A percentile compares a stretch with the other conserved stretches of the same genome.
Conservation (phyloP, 1,140 invertebrate genomes). For the Diprion similis region DNA sequence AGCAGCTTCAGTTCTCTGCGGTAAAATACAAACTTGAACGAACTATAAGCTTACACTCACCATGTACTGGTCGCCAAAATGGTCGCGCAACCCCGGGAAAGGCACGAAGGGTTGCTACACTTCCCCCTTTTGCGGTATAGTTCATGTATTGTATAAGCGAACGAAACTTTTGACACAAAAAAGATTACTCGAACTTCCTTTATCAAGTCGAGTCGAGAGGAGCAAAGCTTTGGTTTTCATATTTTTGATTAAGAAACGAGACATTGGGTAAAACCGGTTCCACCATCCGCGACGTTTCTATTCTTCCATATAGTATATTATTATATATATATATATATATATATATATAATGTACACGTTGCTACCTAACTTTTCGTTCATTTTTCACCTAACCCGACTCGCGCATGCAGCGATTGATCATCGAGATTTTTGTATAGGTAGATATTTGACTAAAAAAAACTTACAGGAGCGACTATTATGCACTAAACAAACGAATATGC, state of each 20-base stretch:
- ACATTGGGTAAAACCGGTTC: background rate
- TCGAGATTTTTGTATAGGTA: background rate
- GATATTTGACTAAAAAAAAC: too few species aligned
- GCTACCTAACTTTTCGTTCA: conserved; percentile 22
- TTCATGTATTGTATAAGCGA: conserved; percentile 28
- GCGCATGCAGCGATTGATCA: background rate
- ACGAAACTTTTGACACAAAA: conserved; percentile 36
- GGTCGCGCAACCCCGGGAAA: conserved; percentile 10
- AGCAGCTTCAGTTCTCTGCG: background rate
- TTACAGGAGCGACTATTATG: too few species aligned
- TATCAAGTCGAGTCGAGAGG: background rate
- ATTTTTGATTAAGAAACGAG: background rate
- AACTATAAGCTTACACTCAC: conserved; percentile 7
- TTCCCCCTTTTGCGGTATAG: background rate
- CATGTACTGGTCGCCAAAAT: conserved; percentile 16
- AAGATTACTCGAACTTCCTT: conserved; percentile 25
- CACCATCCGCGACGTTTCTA: background rate
- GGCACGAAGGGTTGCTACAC: background rate
- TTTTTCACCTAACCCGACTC: conserved; percentile 7
- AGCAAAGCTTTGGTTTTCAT: background rate
- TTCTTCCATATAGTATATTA: background rate
- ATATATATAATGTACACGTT: conserved; percentile 9
- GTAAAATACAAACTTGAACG: conserved; percentile 22
- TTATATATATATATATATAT: background rate
- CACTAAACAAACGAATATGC: too few species aligned